Evolutionary conservation across 2,797 vertebrate genomes (phyloP).

Genomic region (Myotis planiceps): DNA sequence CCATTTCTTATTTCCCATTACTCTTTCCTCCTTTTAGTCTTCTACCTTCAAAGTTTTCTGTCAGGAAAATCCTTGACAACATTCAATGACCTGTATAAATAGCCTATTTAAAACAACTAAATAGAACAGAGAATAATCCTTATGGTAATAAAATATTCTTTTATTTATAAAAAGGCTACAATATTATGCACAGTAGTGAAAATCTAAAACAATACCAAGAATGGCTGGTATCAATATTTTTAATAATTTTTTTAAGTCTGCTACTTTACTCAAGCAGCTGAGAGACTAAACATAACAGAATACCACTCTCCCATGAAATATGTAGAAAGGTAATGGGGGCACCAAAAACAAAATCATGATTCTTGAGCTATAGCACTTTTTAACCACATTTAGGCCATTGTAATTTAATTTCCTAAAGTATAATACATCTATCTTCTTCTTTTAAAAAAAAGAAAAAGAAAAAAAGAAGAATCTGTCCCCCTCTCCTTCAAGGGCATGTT

Average conservation of each 20-base stretch:
- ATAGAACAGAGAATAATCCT: background rate
- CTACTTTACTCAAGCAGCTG: background rate
- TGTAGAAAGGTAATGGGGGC: background rate
- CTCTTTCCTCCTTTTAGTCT: background rate
- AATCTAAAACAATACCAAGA: slow-evolving; percentile 16
- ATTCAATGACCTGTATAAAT: background rate
- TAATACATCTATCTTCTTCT: background rate
- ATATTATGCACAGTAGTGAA: background rate
- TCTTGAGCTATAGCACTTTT: background rate
- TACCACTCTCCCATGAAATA: background rate
- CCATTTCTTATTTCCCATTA: background rate
- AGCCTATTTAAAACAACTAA: background rate
- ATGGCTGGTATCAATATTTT: background rate
- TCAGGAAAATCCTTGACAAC: background rate
- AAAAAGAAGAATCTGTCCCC: background rate
- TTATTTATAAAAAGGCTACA: background rate
- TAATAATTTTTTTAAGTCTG: background rate
- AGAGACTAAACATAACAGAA: background rate
- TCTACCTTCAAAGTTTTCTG: background rate
- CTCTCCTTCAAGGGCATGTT: background rate
- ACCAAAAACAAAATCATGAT: background rate
- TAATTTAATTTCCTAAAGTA: background rate
- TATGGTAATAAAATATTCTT: background rate
- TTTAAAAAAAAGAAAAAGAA: background rate
- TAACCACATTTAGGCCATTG: background rate